Base-by-base conservation (phyloP, 2,888 invertebrate genomes). In the Andrena camellia region DNA sequence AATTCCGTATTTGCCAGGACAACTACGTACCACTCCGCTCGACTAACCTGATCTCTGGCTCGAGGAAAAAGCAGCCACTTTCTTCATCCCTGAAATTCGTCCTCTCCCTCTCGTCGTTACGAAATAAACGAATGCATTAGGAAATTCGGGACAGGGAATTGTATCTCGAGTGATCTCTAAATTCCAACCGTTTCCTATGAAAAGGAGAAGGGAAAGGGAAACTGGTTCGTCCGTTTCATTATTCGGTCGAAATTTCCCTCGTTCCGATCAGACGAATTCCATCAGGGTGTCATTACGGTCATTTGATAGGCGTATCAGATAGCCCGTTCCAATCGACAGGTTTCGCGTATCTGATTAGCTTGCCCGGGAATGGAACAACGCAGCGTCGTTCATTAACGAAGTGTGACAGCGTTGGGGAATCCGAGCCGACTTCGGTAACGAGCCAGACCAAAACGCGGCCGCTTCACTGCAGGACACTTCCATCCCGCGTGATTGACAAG, bases 1-100 rank as follows among this genome's bases (percentile, higher is more conserved):
- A 90, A 90, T 91, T 87, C 76, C 85, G 86, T 88, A 86, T 89
- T 89, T 89, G 81, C 68, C 60, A 57, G 74, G 71, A 79, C 70
- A 84, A 67, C 70, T 48, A 50, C 20, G 35, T 13, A 7, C 8
- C 50, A 26, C 64, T n/a, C 20, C 4, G 4, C 35, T 29, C 52
- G 64, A 69, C 64, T 26, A 23, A 31, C 42, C n/a, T 59, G 75
- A 75, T 81, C 71, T 66, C 26, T 17, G 33, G 17, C 31, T 50
- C 13, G 10, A 48, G 8, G 33, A n/a, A n/a, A n/a, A 7, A 26
- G 20, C 48, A 1, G n/a, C 26, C 48, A 64, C 35, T 78, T 64
- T 35, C 23, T 57, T 7, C 10, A 17, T 60, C 10, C 52, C 23
- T 33, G 6, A 10, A 48, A 42, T 20, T 70, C 8, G 5, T 4